Base-by-base conservation (phyloP, 2,888 invertebrate genomes). In the Nymphalis polychloros region DNA sequence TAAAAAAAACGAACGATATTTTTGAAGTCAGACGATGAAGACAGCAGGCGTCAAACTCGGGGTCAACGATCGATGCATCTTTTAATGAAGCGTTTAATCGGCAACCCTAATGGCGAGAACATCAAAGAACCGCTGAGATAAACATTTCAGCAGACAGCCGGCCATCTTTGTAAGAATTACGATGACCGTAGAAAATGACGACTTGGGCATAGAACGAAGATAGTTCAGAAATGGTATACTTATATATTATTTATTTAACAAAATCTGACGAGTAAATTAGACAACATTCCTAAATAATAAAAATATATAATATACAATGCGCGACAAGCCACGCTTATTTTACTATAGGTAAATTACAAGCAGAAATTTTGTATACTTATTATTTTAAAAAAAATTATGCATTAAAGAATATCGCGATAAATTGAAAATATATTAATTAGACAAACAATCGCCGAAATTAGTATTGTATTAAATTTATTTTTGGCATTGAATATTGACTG, bases 41-140 rank as follows among this genome's bases (percentile, higher is more conserved):
- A 27, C n/a, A 55, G 31, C 20, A 31, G 17, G 8, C 31, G 17
- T 31, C 35, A 10, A 16, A 20, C 23, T 20, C 52, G 13, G 55
- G 55, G 55, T 55, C 55, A 55, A 55, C n/a, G 55, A 55, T 8
- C 31, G 55, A 17, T 10, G 20, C n/a, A 31, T 55, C 55, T 55
- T 55, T 55, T 31, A 55, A 31, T 31, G 27, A 55, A 55, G 6
- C 8, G 55, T 31, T n/a, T 31, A 59, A 69, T 66, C 59, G 68
- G 55, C 72, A 72, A 59, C 72, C 72, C 70, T 73, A 73, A 70
- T 70, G 69, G 69, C 67, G 72, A 47, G 73, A 71, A 81, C 77
- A 81, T 84, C 81, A 84, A 82, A 84, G 82, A 80, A 77, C 73
- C 72, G 70, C 76, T 72, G 71, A 16, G 73, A 73, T 60, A 67